Percentiles rank a stretch among this genome's conserved stretches.
These are phyloP conservation scores for Watersipora subatra DNA, from an alignment of 1,140 invertebrate species.

Conservation along the genomic window DNA sequence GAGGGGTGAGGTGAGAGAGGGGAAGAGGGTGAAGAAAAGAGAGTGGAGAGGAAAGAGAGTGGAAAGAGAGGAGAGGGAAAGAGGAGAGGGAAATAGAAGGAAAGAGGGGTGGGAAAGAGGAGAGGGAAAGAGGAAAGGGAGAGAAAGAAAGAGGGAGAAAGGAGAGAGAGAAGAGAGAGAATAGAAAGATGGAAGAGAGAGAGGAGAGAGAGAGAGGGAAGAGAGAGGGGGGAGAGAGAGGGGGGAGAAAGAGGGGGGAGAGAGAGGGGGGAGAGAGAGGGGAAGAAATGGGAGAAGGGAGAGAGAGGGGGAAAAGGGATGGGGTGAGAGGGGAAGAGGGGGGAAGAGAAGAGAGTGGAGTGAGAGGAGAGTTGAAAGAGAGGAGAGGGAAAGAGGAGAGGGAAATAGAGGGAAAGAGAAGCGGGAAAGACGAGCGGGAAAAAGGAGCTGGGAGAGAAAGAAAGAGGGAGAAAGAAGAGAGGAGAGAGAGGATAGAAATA, in stretches of 20 bases:
- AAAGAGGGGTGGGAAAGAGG: slow-evolving; percentile 8
- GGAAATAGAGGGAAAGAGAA: neutral
- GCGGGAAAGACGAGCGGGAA: neutral
- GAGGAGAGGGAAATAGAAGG: neutral
- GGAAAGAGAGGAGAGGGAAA: neutral
- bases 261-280: slow-evolving; percentile 6
- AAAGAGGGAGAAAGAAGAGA: neutral
- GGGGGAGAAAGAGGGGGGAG: neutral
- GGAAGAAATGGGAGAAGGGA: neutral
- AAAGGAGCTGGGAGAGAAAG: neutral
- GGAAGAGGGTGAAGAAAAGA: neutral
- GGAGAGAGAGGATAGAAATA: neutral
- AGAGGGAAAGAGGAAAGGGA: slow-evolving; percentile 21
- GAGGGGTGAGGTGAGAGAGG: slow-evolving; percentile 3
- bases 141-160: slow-evolving; percentile 17
- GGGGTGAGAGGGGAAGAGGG: neutral
- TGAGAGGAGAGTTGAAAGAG: neutral
- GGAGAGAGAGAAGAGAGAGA: neutral
- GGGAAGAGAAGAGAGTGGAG: neutral
- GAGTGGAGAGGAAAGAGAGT: neutral
- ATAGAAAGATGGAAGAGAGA: neutral
- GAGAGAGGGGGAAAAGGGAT: neutral
- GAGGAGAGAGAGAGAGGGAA: neutral
- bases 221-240: slow-evolving; percentile 1
- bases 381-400: neutral